Conservation (phyloP, 2,797 vertebrate genomes). For the Sciurus carolinensis region DNA sequence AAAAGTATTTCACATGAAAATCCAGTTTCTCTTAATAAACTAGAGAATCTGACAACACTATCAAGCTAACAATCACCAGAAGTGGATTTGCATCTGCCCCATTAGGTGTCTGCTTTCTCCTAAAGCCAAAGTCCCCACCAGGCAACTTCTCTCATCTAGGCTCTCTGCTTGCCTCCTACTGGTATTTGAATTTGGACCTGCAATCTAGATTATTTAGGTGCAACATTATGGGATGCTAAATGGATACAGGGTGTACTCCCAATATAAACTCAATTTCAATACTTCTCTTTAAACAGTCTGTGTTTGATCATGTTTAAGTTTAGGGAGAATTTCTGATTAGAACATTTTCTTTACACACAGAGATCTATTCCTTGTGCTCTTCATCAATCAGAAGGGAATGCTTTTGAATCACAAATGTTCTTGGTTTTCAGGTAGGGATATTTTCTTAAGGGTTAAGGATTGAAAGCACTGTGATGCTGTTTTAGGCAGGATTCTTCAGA, state of each 20-base stretch:
- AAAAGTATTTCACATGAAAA: background rate
- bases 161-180: background rate
- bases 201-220: background rate
- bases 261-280: background rate
- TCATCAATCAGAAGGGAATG: background rate
- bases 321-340: background rate
- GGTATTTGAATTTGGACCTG: background rate
- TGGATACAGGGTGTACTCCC: background rate
- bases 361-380: background rate
- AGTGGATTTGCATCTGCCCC: background rate
- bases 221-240: background rate
- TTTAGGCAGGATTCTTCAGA: background rate
- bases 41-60: background rate
- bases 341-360: background rate
- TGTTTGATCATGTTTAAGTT: background rate
- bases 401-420: background rate
- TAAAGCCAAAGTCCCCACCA: background rate
- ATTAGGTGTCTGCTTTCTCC: background rate
- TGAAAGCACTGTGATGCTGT: background rate
- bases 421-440: background rate
- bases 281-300: background rate
- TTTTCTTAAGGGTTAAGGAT: background rate
- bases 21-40: conserved; percentile 3
- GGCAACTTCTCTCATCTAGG: background rate
- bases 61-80: background rate